Conservation (phyloP, 2,797 vertebrate species). For the Tamandua tetradactyla region DNA sequence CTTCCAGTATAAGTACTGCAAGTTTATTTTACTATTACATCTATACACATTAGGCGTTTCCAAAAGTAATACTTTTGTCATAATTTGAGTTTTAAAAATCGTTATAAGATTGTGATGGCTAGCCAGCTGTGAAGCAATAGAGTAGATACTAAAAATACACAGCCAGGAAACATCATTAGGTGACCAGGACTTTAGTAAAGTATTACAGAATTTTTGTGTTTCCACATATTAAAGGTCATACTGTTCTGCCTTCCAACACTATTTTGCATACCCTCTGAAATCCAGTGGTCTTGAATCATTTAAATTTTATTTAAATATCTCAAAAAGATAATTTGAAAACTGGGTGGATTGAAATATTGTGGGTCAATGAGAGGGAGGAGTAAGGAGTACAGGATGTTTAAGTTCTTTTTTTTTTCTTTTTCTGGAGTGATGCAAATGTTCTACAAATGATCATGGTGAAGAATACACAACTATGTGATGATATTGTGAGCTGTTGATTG, state of each 20-base stretch:
- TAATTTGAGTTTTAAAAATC: conserved; percentile 36
- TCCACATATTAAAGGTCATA: not conserved
- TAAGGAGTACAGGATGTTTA: too few relatives aligned
- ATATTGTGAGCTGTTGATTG: too few relatives aligned
- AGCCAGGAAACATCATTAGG: not conserved
- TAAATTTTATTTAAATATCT: conserved; percentile 20
- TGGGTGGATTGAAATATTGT: too few relatives aligned
- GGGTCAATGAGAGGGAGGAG: too few relatives aligned
- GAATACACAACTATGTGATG: too few relatives aligned
- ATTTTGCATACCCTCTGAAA: conserved; percentile 1
- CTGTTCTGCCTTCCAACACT: not conserved
- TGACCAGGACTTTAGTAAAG: not conserved
- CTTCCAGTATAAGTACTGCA: not conserved
- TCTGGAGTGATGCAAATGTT: too few relatives aligned
- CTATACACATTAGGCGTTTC: conserved; percentile 15
- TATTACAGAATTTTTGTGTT: conserved; percentile 34
- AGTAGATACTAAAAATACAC: not conserved
- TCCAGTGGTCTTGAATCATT: not conserved
- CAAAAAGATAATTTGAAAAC: conserved; percentile 14
- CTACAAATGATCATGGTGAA: too few relatives aligned
- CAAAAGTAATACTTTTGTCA: conserved; percentile 4
- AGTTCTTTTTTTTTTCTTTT: too few relatives aligned
- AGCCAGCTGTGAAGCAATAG: not conserved
- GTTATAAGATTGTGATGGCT: not conserved
- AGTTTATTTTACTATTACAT: conserved; percentile 17